phyloP scores from a whole-genome alignment of 1,140 invertebrate species.

The Bombus superbus region DNA sequence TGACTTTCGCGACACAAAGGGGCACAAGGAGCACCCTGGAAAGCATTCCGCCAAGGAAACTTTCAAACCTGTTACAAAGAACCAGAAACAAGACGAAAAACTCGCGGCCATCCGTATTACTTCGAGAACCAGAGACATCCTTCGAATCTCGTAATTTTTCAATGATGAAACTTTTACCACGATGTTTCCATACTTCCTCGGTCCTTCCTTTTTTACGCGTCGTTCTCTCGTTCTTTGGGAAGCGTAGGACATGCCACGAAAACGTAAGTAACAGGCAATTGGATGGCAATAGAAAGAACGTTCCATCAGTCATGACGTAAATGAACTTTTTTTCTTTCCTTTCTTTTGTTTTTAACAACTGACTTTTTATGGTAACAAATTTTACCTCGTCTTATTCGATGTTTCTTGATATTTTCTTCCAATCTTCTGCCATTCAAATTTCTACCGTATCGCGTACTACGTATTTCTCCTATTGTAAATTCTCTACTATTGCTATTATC shows the following conservation, averaged over 20 bases:
- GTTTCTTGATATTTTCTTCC: too few relatives aligned
- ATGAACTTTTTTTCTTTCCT: background rate
- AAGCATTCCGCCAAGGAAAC: constrained; percentile 37
- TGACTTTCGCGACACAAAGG: constrained; percentile 23
- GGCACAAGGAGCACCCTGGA: background rate
- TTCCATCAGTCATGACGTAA: background rate
- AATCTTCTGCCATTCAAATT: too few relatives aligned
- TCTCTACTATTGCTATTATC: too few relatives aligned
- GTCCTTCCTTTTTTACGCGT: background rate
- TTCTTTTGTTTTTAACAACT: background rate
- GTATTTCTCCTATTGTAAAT: too few relatives aligned
- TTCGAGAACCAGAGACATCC: constrained; percentile 3
- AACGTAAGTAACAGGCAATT: background rate
- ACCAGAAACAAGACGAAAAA: constrained; percentile 3
- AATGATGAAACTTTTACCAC: constrained; percentile 22
- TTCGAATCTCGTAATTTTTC: constrained; percentile 29
- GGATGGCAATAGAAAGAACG: background rate
- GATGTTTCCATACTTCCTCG: background rate
- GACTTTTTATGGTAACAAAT: background rate
- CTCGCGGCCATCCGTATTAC: constrained; percentile 13
- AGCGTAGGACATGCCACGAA: background rate
- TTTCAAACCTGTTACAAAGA: constrained; percentile 25
- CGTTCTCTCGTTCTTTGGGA: background rate
- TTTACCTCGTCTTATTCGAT: background rate
- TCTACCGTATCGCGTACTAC: too few relatives aligned